Evolutionary conservation across 2,113 vertebrate genomes (phyloP).

Genomic region (Tiliqua scincoides): DNA sequence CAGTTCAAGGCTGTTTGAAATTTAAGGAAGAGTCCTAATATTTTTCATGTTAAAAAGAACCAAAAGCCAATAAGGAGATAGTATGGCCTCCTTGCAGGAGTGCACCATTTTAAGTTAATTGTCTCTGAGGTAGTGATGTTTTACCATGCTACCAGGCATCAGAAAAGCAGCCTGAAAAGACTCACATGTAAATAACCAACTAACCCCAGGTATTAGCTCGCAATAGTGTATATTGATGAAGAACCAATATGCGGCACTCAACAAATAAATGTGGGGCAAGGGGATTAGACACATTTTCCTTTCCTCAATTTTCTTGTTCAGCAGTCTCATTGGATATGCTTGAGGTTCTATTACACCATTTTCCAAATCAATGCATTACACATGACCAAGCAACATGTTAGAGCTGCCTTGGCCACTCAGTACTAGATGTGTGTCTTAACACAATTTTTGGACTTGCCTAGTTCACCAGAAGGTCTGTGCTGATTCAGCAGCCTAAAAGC

Average conservation of each 20-base stretch:
- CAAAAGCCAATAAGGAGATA: conserved; percentile 52
- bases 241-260: background rate
- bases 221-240: background rate
- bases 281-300: background rate
- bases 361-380: background rate
- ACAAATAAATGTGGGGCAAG: background rate
- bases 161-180: background rate
- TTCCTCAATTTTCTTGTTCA: background rate
- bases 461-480: too few species aligned
- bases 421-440: too few species aligned
- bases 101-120: background rate
- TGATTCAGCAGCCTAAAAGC: too few species aligned
- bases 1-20: conserved; percentile 37
- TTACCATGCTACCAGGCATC: background rate
- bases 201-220: background rate
- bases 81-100: background rate
- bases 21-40: conserved; percentile 53
- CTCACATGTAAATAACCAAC: background rate
- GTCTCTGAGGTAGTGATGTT: background rate
- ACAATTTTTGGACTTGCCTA: too few species aligned
- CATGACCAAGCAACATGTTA: too few species aligned
- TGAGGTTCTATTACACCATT: background rate
- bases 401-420: too few species aligned
- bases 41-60: conserved; percentile 45
- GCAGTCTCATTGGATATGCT: background rate